Evolutionary conservation across 2,888 invertebrate species (phyloP).

Genomic region (Phyto melanocephala): DNA sequence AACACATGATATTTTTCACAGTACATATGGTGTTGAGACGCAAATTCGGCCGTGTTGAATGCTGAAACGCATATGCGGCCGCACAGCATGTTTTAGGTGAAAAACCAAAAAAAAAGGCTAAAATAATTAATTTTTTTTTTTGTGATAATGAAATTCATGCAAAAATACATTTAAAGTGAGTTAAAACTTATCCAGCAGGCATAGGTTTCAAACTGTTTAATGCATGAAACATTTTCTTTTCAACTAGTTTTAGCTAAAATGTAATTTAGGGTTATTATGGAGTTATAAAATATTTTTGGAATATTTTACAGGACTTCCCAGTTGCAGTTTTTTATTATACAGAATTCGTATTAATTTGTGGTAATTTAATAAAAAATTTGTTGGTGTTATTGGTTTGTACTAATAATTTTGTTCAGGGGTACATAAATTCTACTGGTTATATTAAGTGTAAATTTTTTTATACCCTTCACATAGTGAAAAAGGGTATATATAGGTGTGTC

Average conservation of each 20-base stretch:
- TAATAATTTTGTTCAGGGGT: too few species aligned
- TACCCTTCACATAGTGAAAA: too few species aligned
- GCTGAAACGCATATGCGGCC: background rate
- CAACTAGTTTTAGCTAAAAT: background rate
- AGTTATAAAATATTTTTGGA: too few species aligned
- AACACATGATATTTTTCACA: constrained; percentile 6
- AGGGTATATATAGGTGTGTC: too few species aligned
- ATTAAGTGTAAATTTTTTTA: too few species aligned
- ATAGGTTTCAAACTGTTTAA: background rate
- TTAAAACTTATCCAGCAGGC: background rate
- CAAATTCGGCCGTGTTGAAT: background rate
- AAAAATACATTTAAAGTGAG: background rate
- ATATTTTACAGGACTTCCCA: too few species aligned
- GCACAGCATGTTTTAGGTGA: background rate
- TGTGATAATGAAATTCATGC: background rate
- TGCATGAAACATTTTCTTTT: background rate
- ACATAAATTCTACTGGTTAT: too few species aligned
- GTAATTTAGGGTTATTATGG: background rate
- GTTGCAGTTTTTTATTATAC: too few species aligned
- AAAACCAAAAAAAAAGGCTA: background rate
- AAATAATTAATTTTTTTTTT: too few species aligned
- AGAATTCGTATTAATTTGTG: too few species aligned
- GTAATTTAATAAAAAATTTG: too few species aligned
- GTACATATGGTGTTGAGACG: background rate
- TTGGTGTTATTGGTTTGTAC: too few species aligned